phyloP scores from a whole-genome alignment of 2,888 invertebrate species.

The Meteorus colon region DNA sequence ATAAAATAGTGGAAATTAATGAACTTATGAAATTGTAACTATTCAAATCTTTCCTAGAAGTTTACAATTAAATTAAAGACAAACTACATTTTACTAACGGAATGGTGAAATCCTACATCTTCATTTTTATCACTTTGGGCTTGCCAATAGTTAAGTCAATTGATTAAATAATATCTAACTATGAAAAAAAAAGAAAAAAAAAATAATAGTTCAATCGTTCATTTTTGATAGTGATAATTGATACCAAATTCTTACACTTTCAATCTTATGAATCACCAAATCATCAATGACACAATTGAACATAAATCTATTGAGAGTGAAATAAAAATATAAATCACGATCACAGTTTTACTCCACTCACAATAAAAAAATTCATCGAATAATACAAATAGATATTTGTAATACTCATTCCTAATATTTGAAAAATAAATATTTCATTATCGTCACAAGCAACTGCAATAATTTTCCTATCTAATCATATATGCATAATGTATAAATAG shows the following conservation, averaged over 20 bases:
- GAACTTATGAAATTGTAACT: background rate
- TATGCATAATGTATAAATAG: constrained; percentile 15
- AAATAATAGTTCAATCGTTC: background rate
- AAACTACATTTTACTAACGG: background rate
- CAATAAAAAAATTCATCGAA: background rate
- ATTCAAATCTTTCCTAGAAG: background rate
- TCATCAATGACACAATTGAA: too few relatives aligned
- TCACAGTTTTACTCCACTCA: background rate
- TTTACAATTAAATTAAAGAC: background rate
- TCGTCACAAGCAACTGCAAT: constrained; percentile 13
- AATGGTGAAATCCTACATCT: background rate
- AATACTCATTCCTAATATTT: background rate
- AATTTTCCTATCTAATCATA: constrained; percentile 18
- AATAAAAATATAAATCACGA: background rate
- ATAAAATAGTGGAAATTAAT: background rate
- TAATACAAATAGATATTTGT: background rate
- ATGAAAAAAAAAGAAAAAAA: background rate
- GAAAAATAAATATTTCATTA: background rate
- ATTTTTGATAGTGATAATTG: background rate
- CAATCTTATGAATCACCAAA: too few relatives aligned
- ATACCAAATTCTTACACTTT: background rate
- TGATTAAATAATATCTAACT: constrained; percentile 2
- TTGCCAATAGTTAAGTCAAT: background rate
- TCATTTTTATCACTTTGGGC: background rate
- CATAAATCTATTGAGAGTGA: background rate